Evolutionary conservation across 2,888 invertebrate species (phyloP).

Genomic region (Heliconius aoede): DNA sequence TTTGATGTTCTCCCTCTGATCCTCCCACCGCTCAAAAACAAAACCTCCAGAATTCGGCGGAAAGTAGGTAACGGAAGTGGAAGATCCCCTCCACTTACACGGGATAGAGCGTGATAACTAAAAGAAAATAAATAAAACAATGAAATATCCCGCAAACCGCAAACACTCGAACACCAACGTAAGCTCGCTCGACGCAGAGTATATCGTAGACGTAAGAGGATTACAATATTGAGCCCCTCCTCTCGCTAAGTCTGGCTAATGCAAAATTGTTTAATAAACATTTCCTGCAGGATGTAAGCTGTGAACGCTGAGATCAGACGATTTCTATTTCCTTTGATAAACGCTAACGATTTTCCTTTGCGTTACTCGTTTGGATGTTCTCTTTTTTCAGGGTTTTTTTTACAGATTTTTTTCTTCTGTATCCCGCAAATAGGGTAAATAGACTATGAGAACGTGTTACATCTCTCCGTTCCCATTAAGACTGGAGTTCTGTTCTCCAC

Average conservation of each 20-base stretch:
- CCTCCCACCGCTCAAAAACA: too few species aligned
- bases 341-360: constrained; percentile 2
- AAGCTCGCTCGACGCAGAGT: constrained; percentile 37
- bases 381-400: too few species aligned
- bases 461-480: too few species aligned
- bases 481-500: too few species aligned
- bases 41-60: too few species aligned
- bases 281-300: constrained; percentile 50
- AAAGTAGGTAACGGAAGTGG: too few species aligned
- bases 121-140: not conserved
- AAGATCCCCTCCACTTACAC: too few species aligned
- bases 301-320: constrained; percentile 35
- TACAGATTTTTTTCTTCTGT: not conserved
- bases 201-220: constrained; percentile 61
- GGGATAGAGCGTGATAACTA: too few species aligned
- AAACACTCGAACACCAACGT: not conserved
- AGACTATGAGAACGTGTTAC: too few species aligned
- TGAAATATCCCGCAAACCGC: constrained; percentile 14
- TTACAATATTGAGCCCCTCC: constrained; percentile 57
- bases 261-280: constrained; percentile 64
- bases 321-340: constrained; percentile 25
- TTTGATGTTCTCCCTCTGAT: too few species aligned
- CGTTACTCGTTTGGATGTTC: not conserved
- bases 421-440: too few species aligned
- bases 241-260: constrained; percentile 57